These are phyloP conservation scores for Oasisia sp. DNA, from an alignment of 2,888 invertebrate genomes.

Conservation along the genomic window DNA sequence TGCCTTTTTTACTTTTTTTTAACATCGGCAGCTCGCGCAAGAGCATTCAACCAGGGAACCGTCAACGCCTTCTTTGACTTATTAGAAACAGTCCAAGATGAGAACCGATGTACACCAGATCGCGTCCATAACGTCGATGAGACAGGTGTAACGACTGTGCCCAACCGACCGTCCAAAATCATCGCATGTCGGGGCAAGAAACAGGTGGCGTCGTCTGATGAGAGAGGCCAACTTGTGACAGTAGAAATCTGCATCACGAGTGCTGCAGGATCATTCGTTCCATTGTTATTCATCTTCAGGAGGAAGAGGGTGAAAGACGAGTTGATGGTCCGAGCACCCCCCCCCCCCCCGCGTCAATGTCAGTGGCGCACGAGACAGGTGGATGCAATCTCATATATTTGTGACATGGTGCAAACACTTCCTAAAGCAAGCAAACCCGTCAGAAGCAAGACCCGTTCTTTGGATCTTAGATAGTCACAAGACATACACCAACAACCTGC, in stretches of 20 bases:
- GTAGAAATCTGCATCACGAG: slow-evolving; percentile 40
- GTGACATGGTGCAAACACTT: slow-evolving; percentile 62
- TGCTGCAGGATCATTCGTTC: slow-evolving; percentile 42
- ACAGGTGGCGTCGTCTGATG: slow-evolving; percentile 35
- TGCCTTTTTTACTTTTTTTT: too few relatives aligned
- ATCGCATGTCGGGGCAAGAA: slow-evolving; percentile 34
- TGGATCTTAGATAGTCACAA: slow-evolving; percentile 61
- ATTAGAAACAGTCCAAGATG: neutral
- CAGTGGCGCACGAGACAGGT: slow-evolving; percentile 17
- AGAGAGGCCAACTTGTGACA: slow-evolving; percentile 40
- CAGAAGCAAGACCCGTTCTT: slow-evolving; percentile 48
- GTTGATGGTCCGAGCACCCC: slow-evolving; percentile 32
- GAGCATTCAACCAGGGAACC: slow-evolving; percentile 38
- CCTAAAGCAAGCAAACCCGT: slow-evolving; percentile 47
- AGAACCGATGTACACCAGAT: too few relatives aligned
- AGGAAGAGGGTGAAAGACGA: slow-evolving; percentile 52
- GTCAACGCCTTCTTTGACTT: slow-evolving; percentile 38
- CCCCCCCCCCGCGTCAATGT: neutral
- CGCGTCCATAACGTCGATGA: too few relatives aligned
- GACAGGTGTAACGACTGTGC: slow-evolving; percentile 33
- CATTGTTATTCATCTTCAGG: slow-evolving; percentile 51
- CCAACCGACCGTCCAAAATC: slow-evolving; percentile 35
- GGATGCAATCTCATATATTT: slow-evolving; percentile 17
- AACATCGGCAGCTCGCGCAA: slow-evolving; percentile 38
- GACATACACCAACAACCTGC: slow-evolving; percentile 43